A percentile compares a stretch with the other conserved stretches of the same genome.
These are phyloP conservation scores for Ctenodactylus gundi DNA, from an alignment of 2,113 vertebrate genomes.

Conservation along the genomic window DNA sequence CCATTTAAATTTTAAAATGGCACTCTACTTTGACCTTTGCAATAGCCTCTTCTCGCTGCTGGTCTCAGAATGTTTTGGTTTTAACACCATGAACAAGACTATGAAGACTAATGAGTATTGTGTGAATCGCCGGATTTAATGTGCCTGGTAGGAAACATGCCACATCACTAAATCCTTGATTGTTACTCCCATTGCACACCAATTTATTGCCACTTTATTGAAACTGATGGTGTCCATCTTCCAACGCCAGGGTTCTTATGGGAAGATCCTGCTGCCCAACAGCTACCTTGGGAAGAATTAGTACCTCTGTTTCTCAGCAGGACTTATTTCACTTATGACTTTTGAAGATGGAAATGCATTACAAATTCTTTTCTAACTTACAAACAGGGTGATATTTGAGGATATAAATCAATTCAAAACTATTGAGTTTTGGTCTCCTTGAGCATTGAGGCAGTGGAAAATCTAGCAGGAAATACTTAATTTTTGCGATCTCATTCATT, in stretches of 20 bases:
- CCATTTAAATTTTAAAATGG: not conserved
- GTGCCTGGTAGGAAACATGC: not conserved
- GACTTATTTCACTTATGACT: not conserved
- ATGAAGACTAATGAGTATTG: not conserved
- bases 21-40: not conserved
- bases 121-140: not conserved
- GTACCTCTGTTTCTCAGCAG: not conserved
- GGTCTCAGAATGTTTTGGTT: not conserved
- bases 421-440: not conserved
- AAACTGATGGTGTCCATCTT: not conserved
- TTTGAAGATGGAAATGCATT: not conserved
- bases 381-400: not conserved
- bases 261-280: not conserved
- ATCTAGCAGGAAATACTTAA: not conserved
- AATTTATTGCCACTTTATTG: not conserved
- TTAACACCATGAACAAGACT: not conserved
- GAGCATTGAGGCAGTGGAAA: not conserved
- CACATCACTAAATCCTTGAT: not conserved
- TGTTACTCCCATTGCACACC: not conserved
- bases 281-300: not conserved
- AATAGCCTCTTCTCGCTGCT: not conserved
- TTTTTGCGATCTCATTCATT: constrained; percentile 17
- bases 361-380: constrained; percentile 5
- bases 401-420: not conserved
- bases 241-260: not conserved